A percentile compares a stretch with the other conserved stretches of the same genome.
Conservation (phyloP, 2,113 vertebrate genomes). For the Gymnobelideus leadbeateri region DNA sequence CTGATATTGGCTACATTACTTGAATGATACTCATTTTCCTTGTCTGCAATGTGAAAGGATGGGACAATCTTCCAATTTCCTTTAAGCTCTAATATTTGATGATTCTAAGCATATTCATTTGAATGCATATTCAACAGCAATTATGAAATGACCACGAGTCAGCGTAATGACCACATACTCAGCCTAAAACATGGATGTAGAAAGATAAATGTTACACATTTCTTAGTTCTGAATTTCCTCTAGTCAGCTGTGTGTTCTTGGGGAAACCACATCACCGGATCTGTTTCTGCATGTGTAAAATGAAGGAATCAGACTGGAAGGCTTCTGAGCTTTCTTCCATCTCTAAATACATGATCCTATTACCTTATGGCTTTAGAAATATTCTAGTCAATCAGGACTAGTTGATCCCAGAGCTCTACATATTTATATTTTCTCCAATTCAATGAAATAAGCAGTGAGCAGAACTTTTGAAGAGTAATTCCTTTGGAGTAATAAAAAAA, state of each 20-base stretch:
- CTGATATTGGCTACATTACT: background rate
- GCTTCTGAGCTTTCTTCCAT: background rate
- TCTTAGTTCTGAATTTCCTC: background rate
- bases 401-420: rapidly evolving
- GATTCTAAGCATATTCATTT: background rate
- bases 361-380: background rate
- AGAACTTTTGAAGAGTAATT: constrained; percentile 38
- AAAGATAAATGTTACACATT: background rate
- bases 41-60: background rate
- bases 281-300: background rate
- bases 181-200: background rate
- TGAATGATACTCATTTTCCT: background rate
- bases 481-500: constrained; percentile 48
- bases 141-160: background rate
- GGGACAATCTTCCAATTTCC: background rate
- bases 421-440: background rate
- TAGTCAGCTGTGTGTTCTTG: background rate
- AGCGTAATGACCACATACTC: background rate
- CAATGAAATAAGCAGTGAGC: constrained; percentile 36
- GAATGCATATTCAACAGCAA: background rate
- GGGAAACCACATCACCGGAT: background rate
- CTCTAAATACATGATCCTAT: background rate
- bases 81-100: background rate
- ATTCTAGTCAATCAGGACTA: background rate
- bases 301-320: background rate